Evolutionary conservation across 2,797 vertebrate genomes (phyloP).

Genomic region (Petrocephalus schoutedeni): DNA sequence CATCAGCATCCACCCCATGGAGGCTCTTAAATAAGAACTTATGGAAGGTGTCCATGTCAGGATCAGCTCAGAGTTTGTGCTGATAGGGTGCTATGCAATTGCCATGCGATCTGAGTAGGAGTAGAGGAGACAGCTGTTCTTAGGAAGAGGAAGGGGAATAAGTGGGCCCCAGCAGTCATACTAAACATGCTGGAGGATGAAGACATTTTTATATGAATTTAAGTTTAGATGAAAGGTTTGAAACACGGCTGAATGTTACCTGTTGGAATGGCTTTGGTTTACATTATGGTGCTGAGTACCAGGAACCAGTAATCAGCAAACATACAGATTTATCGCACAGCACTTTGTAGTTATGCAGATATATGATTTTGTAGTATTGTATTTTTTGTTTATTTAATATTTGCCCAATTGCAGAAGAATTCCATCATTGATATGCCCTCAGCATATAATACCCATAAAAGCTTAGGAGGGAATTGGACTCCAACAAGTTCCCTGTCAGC

Average conservation of each 20-base stretch:
- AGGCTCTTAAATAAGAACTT: neutral
- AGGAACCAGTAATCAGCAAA: too few relatives aligned
- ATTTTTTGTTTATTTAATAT: too few relatives aligned
- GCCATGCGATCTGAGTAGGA: neutral
- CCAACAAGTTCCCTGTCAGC: too few relatives aligned
- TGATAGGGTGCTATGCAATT: neutral
- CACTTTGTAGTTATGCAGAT: too few relatives aligned
- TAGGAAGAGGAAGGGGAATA: neutral
- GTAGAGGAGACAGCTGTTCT: neutral
- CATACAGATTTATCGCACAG: too few relatives aligned
- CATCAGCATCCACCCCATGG: neutral
- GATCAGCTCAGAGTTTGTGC: neutral
- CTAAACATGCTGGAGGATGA: neutral
- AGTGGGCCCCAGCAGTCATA: neutral
- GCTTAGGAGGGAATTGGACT: too few relatives aligned
- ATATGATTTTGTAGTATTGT: too few relatives aligned
- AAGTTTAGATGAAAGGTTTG: neutral
- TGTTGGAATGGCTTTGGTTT: neutral
- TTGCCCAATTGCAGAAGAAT: too few relatives aligned
- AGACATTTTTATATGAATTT: neutral
- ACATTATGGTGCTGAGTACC: too few relatives aligned
- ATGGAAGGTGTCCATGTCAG: neutral
- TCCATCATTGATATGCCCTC: too few relatives aligned
- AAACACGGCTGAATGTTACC: neutral
- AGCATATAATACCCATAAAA: too few relatives aligned